phyloP scores from a whole-genome alignment of 2,113 vertebrate species.

The Onychostoma macrolepis region DNA sequence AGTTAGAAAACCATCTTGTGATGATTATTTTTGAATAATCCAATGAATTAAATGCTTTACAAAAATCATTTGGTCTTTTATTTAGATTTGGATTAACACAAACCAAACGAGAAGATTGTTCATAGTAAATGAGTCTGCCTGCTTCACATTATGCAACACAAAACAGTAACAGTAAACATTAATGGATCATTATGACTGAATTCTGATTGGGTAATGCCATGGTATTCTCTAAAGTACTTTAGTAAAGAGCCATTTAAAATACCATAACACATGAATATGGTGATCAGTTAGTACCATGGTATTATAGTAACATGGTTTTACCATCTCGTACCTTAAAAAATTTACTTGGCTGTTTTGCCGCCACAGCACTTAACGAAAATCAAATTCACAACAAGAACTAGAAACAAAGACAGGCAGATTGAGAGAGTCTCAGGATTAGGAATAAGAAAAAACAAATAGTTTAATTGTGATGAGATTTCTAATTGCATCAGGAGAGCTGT shows the following conservation, averaged over 20 bases:
- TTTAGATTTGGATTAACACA: not conserved
- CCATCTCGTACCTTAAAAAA: not conserved
- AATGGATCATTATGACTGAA: not conserved
- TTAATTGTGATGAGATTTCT: slow-evolving; percentile 15
- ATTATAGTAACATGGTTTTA: not conserved
- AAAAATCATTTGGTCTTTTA: not conserved
- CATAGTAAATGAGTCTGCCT: too few species aligned
- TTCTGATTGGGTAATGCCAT: not conserved
- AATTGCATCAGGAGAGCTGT: slow-evolving; percentile 19
- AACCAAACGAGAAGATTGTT: not conserved
- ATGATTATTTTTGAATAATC: not conserved
- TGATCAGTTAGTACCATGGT: not conserved
- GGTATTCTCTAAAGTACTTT: not conserved
- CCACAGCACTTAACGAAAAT: not conserved
- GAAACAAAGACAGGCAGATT: not conserved
- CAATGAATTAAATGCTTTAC: not conserved
- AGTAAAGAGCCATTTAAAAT: not conserved
- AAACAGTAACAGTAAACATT: too few species aligned
- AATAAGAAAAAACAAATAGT: slow-evolving; percentile 17
- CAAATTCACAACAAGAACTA: not conserved
- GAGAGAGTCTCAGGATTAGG: not conserved
- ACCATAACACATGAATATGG: not conserved
- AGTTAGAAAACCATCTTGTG: too few species aligned
- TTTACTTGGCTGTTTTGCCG: not conserved
- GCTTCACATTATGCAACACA: too few species aligned